Conservation (phyloP, 2,113 vertebrate genomes). For the chimpanzee (Pan troglodytes) region DNA sequence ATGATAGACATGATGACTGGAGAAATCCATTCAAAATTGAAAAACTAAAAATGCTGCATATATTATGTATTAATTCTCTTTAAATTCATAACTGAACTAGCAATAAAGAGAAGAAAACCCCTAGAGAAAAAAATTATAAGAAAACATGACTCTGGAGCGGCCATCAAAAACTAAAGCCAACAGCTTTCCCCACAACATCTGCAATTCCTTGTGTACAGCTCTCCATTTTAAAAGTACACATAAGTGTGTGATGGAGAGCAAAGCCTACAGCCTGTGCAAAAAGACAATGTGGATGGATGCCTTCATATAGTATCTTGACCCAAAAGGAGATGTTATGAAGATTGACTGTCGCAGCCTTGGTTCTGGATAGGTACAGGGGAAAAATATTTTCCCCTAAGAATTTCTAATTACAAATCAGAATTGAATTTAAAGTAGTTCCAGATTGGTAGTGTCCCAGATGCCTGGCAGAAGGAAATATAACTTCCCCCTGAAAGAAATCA, state of each 20-base stretch:
- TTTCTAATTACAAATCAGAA: conserved; percentile 31
- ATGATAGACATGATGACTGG: neutral
- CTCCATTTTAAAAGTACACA: neutral
- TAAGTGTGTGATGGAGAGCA: neutral
- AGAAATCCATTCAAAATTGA: neutral
- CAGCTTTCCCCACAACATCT: neutral
- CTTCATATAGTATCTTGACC: neutral
- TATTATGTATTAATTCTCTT: neutral
- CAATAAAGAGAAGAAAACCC: neutral
- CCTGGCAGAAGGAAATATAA: conserved; percentile 15
- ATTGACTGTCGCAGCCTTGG: neutral
- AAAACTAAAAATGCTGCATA: neutral
- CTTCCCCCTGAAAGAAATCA: neutral
- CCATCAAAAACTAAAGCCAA: neutral
- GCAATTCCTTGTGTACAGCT: neutral
- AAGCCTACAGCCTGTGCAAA: neutral
- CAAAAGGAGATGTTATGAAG: neutral
- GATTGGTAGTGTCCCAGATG: neutral
- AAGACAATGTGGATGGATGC: neutral
- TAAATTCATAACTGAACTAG: neutral
- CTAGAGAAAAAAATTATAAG: neutral
- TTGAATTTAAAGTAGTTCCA: conserved; percentile 42
- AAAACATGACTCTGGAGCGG: neutral
- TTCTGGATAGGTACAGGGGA: neutral
- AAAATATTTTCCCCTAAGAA: neutral